Base-by-base conservation (phyloP, 2,797 vertebrate species). In the Gorsachius magnificus region DNA sequence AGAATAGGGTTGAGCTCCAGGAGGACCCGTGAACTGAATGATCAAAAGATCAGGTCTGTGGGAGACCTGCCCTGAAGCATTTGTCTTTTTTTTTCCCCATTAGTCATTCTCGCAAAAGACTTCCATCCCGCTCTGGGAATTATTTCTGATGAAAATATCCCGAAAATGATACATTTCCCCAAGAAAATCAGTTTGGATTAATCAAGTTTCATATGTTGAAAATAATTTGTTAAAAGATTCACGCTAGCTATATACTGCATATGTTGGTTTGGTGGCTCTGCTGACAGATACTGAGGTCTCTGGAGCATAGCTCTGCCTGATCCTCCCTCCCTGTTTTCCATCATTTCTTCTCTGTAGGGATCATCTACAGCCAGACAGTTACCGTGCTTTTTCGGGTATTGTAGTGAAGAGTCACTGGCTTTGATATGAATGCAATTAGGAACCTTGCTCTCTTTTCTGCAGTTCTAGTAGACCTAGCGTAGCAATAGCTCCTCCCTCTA, bases 181-280 rank as follows among this genome's bases (percentile, higher is more conserved):
- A 48, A 25, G 24, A 57, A 61, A 68, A 87, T 48, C 10, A 20
- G 7, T 66, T 87, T 80, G 50, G 26, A 71, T 83, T 56, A n/a
- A 29, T 48, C 13, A 12, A 5, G 16, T 86, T 85, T 61, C 63
- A 29, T 58, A 43, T 5, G 12, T 35, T 63, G 63, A 58, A 80
- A 70, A 48, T 20, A 5, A 29, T 33, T 71, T 85, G 16, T 54
- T 33, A 33, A 6, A 54, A 72, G 25, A 24, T 46, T 68, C 28
- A 19, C 0, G 0, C 24, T 58, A 54, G 29, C 45, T 48, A 3
- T 35, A 50, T 6, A 6, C 24, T 35, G 16, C 26, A 10, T 29
- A 29, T 1, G 0, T 41, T 3, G 1, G 11, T 61, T 45, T 82
- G 48, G 26, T 66, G 25, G n/a, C 11, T 50, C 48, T 61, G 51